phyloP scores from a whole-genome alignment of 2,888 invertebrate genomes.

The Tetramorium bicarinatum region DNA sequence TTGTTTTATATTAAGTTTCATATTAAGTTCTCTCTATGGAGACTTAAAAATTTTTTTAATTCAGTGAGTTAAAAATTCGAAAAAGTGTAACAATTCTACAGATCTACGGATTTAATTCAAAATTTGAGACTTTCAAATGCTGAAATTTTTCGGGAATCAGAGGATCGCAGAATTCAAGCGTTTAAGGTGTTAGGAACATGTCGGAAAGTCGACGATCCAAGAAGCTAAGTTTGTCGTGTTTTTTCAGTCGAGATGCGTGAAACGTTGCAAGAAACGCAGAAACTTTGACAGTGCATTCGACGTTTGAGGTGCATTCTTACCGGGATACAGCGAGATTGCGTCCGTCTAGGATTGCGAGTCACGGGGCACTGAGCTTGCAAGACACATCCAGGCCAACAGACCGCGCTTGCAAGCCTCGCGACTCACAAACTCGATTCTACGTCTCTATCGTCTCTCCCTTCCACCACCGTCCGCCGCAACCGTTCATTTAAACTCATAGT shows the following conservation, averaged over 20 bases:
- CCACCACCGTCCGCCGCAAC: constrained; percentile 58
- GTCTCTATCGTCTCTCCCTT: constrained; percentile 66
- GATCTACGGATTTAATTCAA: neutral
- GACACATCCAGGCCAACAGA: constrained; percentile 82
- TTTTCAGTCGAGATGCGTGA: neutral
- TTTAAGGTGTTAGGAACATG: neutral
- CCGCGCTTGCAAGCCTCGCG: constrained; percentile 77
- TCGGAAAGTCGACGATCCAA: neutral
- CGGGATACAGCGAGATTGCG: constrained; percentile 64
- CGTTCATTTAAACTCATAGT: constrained; percentile 61
- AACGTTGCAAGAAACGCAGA: neutral
- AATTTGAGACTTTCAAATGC: neutral
- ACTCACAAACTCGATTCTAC: constrained; percentile 72
- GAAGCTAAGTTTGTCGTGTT: neutral
- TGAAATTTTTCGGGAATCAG: neutral
- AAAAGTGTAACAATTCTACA: neutral
- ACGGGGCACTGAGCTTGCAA: constrained; percentile 83
- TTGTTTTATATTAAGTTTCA: too few species aligned
- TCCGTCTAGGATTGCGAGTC: constrained; percentile 83
- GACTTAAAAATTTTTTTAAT: neutral
- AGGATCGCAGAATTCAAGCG: constrained; percentile 1
- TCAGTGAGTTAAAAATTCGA: neutral
- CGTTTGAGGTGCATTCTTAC: constrained; percentile 61
- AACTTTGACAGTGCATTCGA: constrained; percentile 14
- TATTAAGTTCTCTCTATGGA: neutral